Evolutionary conservation across 1,140 invertebrate genomes (phyloP), one percentile per base, ranked within the genome.

Genomic region (Drosophila trapezifrons): DNA sequence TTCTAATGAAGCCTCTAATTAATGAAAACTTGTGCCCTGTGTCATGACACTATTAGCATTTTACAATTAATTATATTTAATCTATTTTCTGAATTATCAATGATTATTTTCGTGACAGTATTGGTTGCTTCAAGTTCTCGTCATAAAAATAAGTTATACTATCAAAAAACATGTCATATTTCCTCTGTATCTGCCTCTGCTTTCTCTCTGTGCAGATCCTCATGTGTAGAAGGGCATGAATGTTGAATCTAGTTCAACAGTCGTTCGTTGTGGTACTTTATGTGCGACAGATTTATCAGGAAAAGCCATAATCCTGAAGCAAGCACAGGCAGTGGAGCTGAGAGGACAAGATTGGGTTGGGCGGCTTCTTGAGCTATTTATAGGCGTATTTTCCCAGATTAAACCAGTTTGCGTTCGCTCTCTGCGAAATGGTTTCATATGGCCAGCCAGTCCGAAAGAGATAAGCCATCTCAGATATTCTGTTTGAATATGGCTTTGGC

Each of bases 281-380:
- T 77, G 62, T 62, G 51, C 70, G 78, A 64, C 78, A 76, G 66
- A 73, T 80, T 80, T 81, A 80, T 78, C 58, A 66, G 69, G 67
- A 57, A 63, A 55, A 55, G 76, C 66, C 69, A 73, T 78, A 78
- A 78, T 72, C 66, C 74, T 45, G 49, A 25, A 69, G 62, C 51
- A 27, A 40, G 40, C 37, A 29, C n/a, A 37, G 42, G 32, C 32
- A 18, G n/a, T 18, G 35, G 17, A 52, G 18, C 15, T 2, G 4
- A n/a, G 20, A 40, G 20, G 15, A 13, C 7, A 17, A 13, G n/a
- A 8, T 18, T 20, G 20, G 22, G 1, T 13, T 43, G 25, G 59
- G 37, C 20, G 55, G 7, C 25, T 56, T 17, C 57, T 72, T 71
- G 49, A 46, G 63, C 74, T 71, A 70, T 78, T 77, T 77, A 77